Conservation (phyloP, 2,797 vertebrate species). For the Zonotrichia albicollis region DNA sequence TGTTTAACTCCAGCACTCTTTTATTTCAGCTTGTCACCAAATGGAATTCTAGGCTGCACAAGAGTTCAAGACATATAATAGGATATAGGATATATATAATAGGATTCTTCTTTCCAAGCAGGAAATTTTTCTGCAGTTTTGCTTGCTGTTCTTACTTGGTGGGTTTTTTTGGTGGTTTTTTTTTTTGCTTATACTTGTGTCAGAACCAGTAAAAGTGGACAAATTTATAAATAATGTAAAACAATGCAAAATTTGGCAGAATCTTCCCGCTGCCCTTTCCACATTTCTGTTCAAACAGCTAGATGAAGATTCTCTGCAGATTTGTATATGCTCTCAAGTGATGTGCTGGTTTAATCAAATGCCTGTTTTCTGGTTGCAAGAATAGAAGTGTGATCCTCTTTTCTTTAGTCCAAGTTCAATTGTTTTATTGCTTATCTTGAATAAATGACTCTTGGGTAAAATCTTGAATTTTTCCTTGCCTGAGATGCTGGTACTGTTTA, state of each 20-base stretch:
- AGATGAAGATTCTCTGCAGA: background rate
- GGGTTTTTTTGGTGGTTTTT: background rate
- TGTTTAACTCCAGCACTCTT: background rate
- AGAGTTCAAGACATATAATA: background rate
- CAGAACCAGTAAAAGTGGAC: background rate
- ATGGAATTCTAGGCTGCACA: background rate
- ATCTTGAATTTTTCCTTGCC: conserved; percentile 17
- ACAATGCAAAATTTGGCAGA: background rate
- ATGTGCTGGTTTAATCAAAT: background rate
- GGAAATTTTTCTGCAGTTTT: background rate
- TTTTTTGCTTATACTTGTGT: background rate
- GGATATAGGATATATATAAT: background rate
- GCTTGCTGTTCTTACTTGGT: background rate
- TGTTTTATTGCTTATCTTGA: conserved; percentile 10
- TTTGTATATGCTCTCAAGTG: background rate
- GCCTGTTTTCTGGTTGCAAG: background rate
- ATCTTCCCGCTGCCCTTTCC: background rate
- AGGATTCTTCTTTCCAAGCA: background rate
- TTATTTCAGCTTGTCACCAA: background rate
- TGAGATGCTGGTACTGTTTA: conserved; percentile 5
- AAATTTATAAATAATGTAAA: background rate
- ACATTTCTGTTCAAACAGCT: background rate
- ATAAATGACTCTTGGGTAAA: conserved; percentile 19
- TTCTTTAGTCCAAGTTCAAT: background rate
- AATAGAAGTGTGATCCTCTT: background rate